Evolutionary conservation across 1,140 invertebrate species (phyloP).

Genomic region (Aphidius gifuensis): DNA sequence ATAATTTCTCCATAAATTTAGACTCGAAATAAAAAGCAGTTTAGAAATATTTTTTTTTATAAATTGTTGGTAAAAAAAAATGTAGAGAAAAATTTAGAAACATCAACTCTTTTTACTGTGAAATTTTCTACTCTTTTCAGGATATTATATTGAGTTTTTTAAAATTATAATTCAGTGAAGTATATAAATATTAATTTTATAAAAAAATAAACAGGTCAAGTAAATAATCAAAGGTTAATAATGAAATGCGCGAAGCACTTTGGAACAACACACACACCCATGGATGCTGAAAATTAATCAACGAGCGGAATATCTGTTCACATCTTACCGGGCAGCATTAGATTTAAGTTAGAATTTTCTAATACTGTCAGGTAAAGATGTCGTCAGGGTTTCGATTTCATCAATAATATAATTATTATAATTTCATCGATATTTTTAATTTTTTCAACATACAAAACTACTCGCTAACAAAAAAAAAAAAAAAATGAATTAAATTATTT

Average conservation of each 20-base stretch:
- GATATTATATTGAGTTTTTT: too few species aligned
- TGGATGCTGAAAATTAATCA: constrained; percentile 16
- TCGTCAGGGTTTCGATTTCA: constrained; percentile 70
- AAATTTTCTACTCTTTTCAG: too few species aligned
- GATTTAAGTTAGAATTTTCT: constrained; percentile 73
- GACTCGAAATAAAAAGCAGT: too few species aligned
- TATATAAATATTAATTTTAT: too few species aligned
- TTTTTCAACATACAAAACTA: neutral
- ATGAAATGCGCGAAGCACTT: too few species aligned
- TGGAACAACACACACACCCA: neutral
- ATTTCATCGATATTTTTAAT: constrained; percentile 10
- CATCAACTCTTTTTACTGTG: too few species aligned
- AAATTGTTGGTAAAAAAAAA: too few species aligned
- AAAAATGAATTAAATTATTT: neutral
- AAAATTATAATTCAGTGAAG: too few species aligned
- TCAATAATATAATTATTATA: constrained; percentile 30
- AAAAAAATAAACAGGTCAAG: neutral
- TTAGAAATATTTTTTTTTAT: too few species aligned
- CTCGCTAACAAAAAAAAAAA: neutral
- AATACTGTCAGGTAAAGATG: constrained; percentile 97
- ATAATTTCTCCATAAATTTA: too few species aligned
- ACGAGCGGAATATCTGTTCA: constrained; percentile 69
- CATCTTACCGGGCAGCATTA: constrained; percentile 96
- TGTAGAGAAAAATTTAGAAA: too few species aligned
- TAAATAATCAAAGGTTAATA: too few species aligned